These are phyloP conservation scores for Calameuta filiformis DNA, from an alignment of 2,888 invertebrate species.

Conservation along the genomic window DNA sequence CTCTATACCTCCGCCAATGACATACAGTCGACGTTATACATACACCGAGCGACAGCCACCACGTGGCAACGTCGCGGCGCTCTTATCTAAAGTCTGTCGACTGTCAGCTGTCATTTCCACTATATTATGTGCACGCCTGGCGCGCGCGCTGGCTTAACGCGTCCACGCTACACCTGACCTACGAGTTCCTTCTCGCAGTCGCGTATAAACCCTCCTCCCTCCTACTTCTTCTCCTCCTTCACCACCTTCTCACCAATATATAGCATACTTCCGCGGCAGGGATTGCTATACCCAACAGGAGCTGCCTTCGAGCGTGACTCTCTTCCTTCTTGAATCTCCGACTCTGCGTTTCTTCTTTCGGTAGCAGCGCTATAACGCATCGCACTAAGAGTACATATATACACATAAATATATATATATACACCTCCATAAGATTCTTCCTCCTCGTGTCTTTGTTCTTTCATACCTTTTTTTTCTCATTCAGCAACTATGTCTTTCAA, in stretches of 20 bases:
- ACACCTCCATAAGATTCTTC: neutral
- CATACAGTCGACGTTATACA: neutral
- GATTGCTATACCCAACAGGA: neutral
- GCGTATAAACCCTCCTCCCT: neutral
- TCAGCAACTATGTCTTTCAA: neutral
- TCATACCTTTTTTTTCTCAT: neutral
- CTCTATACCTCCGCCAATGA: neutral
- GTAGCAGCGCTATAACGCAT: neutral
- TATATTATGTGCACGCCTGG: neutral
- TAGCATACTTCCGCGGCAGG: neutral
- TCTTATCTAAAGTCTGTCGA: slow-evolving; percentile 16
- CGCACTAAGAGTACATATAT: neutral
- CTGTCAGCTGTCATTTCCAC: slow-evolving; percentile 21
- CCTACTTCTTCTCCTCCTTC: neutral
- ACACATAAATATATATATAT: neutral
- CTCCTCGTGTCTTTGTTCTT: neutral
- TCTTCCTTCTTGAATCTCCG: neutral
- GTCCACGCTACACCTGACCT: neutral
- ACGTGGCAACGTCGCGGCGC: slow-evolving; percentile 17
- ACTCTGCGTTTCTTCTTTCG: neutral
- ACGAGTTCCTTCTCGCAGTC: neutral
- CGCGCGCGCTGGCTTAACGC: slow-evolving; percentile 3
- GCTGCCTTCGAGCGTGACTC: neutral
- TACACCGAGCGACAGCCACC: neutral
- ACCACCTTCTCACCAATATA: neutral